Evolutionary conservation across 2,888 invertebrate genomes (phyloP).

Genomic region (Gibbula magus): DNA sequence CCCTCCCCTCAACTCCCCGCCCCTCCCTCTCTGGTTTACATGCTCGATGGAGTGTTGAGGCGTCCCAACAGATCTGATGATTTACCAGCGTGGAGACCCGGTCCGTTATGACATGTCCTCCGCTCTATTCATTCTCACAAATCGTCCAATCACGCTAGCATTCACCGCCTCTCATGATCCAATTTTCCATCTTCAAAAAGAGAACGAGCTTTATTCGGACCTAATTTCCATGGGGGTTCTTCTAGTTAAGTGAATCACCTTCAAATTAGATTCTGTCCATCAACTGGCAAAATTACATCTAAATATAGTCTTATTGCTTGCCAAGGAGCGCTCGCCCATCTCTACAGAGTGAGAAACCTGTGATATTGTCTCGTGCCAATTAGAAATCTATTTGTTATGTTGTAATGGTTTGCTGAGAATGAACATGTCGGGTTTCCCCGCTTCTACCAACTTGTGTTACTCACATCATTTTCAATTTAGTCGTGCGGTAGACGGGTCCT

Average conservation of each 20-base stretch:
- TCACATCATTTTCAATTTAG: not conserved
- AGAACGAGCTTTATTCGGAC: slow-evolving; percentile 18
- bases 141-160: slow-evolving; percentile 5
- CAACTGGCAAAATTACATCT: slow-evolving; percentile 21
- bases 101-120: slow-evolving; percentile 5
- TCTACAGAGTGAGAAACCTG: slow-evolving; percentile 13
- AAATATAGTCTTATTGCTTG: slow-evolving; percentile 19
- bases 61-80: too few species aligned
- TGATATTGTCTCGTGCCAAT: slow-evolving; percentile 19
- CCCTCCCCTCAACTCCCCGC: too few species aligned
- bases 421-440: not conserved
- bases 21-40: too few species aligned
- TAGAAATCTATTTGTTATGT: slow-evolving; percentile 22
- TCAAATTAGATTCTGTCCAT: slow-evolving; percentile 25
- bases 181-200: slow-evolving; percentile 22
- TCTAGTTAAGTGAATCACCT: slow-evolving; percentile 18
- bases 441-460: not conserved
- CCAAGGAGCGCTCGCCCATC: not conserved
- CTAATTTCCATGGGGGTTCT: slow-evolving; percentile 20
- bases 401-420: slow-evolving; percentile 9
- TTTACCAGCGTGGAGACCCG: too few species aligned
- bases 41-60: too few species aligned
- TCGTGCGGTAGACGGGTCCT: not conserved
- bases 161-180: slow-evolving; percentile 14
- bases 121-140: not conserved